phyloP scores from a whole-genome alignment of 2,888 invertebrate genomes.

The Timema podura region DNA sequence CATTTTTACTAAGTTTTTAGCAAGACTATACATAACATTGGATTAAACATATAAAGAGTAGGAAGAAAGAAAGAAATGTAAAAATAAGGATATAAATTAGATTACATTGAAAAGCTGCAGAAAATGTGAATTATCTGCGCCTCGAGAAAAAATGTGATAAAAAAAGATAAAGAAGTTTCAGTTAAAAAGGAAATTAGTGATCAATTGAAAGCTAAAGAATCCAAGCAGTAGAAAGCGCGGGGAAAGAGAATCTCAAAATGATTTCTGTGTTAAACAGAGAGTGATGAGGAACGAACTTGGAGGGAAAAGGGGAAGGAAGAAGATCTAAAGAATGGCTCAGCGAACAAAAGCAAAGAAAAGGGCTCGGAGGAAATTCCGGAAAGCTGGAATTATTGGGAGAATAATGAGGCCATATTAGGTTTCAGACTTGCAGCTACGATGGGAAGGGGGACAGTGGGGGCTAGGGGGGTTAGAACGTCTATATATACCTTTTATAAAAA shows the following conservation, averaged over 20 bases:
- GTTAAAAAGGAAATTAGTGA: constrained; percentile 28
- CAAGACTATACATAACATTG: no score
- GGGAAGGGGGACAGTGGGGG: no score
- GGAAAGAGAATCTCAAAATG: constrained; percentile 13
- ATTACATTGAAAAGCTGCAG: constrained; percentile 8
- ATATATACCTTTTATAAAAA: no score
- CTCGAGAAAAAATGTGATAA: constrained; percentile 17
- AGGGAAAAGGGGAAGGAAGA: neutral
- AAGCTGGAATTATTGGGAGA: constrained; percentile 22
- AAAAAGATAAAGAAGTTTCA: constrained; percentile 16
- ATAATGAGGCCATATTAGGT: constrained; percentile 26
- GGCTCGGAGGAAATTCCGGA: constrained; percentile 19
- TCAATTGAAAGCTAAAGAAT: constrained; percentile 24
- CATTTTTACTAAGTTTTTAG: no score
- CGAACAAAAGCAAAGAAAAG: constrained; percentile 15
- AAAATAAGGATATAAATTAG: constrained; percentile 2
- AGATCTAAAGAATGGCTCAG: constrained; percentile 6
- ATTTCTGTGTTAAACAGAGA: neutral
- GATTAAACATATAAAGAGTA: no score
- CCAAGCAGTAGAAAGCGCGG: constrained; percentile 3
- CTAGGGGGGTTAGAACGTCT: no score
- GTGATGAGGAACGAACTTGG: neutral
- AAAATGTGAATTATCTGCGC: constrained; percentile 11
- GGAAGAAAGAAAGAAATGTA: no score
- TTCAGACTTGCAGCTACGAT: neutral